These are phyloP conservation scores for Bruchidius siliquastri DNA, from an alignment of 2,888 invertebrate genomes.

Conservation along the genomic window DNA sequence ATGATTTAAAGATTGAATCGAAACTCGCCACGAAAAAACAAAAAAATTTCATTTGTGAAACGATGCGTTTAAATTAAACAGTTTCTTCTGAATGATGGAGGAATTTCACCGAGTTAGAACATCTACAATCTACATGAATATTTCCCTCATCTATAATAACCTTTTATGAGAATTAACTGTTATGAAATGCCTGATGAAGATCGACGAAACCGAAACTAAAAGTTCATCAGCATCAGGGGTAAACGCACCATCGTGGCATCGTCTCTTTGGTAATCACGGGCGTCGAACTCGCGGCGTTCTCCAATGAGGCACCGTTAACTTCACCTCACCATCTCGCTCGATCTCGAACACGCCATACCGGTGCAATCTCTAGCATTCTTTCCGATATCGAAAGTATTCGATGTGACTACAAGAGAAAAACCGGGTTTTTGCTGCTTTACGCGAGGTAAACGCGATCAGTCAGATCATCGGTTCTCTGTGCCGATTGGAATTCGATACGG, in stretches of 20 bases:
- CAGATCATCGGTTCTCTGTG: not conserved
- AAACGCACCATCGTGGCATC: not conserved
- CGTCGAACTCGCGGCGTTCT: not conserved
- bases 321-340: not conserved
- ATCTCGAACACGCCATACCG: not conserved
- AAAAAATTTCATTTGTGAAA: no score
- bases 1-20: no score
- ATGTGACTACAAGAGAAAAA: not conserved
- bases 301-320: not conserved
- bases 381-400: not conserved
- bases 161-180: no score
- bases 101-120: no score
- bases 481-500: not conserved
- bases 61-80: no score
- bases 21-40: no score
- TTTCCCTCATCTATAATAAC: no score
- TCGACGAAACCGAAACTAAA: not conserved
- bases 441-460: not conserved
- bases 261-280: not conserved
- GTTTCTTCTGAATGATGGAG: no score
- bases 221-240: not conserved
- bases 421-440: not conserved
- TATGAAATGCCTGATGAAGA: not conserved
- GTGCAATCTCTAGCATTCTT: not conserved
- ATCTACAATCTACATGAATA: no score